Conservation (phyloP, 2,888 invertebrate species). For the Gerris lacustris region DNA sequence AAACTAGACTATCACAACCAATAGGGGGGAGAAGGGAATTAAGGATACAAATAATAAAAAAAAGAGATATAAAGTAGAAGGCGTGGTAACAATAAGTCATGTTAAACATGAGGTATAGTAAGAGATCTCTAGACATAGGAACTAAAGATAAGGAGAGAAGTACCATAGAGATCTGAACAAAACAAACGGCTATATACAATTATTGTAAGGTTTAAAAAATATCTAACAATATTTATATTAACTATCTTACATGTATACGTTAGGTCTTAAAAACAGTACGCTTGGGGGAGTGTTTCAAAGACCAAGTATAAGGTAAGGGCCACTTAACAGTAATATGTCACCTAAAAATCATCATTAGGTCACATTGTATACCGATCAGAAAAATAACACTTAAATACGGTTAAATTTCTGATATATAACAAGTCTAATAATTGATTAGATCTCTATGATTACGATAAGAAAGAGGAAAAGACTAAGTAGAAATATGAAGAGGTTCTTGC, state of each 20-base stretch:
- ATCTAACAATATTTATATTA: too few relatives aligned
- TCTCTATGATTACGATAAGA: slow-evolving; percentile 31
- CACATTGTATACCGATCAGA: too few relatives aligned
- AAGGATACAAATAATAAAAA: neutral
- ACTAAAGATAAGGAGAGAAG: neutral
- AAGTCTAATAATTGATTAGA: too few relatives aligned
- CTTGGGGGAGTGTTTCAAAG: too few relatives aligned
- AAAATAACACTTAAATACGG: too few relatives aligned
- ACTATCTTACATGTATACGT: too few relatives aligned
- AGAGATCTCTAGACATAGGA: slow-evolving; percentile 1
- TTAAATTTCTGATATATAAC: too few relatives aligned
- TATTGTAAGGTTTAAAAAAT: too few relatives aligned
- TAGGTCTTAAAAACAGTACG: too few relatives aligned
- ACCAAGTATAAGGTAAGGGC: too few relatives aligned
- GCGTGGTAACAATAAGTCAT: neutral
- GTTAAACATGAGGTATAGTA: neutral
- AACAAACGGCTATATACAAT: neutral
- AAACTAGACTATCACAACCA: slow-evolving; percentile 5
- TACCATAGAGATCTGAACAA: neutral
- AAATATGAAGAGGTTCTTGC: slow-evolving; percentile 44
- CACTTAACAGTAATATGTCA: too few relatives aligned
- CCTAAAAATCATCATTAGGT: too few relatives aligned
- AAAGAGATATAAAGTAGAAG: neutral
- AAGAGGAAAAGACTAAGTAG: slow-evolving; percentile 42
- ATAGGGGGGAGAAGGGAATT: neutral